Evolutionary conservation across 2,113 vertebrate species (phyloP), one percentile per base, ranked within the genome.

Genomic region (Uropsilus gracilis): DNA sequence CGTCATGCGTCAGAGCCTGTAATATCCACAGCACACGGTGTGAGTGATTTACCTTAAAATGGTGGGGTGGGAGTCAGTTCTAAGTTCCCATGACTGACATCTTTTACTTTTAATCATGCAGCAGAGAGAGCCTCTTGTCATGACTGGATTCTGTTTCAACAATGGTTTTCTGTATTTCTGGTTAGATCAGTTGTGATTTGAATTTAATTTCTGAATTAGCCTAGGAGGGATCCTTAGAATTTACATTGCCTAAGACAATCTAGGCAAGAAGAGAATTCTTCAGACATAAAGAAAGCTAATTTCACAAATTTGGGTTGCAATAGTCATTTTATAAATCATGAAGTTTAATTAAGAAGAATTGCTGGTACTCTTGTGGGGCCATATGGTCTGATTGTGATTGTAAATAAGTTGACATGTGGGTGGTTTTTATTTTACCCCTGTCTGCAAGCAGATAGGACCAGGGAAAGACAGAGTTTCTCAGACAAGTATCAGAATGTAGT

Each of bases 301-400:
- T 91, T 73, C 28, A 76, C 26, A 63, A 69, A 71, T 77, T 78
- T 63, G 46, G 53, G 50, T 32, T 75, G 18, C 50, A 75, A 75
- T 22, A 71, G 57, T 80, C 53, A 82, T 71, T 90, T 48, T 18
- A 68, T 75, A n/a, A 57, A 39, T 81, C 57, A 92, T 72, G 44
- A 91, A 8, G 22, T 72, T 73, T 92, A 90, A 90, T 53, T 91
- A 86, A 53, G n/a, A 78, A 75, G 48, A 80, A 69, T 87, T 84
- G 32, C 30, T 66, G 63, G 76, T 32, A 81, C 8, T 53, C 55
- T 93, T 80, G 34, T 81, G 76, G 39, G 44, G 16, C 39, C 46
- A 66, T 50, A 53, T 76, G 57, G 30, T 78, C 66, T 32, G n/a
- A 44, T 71, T 68, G 82, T 2, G 3, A 59, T 71, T 86, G 17